phyloP scores from a whole-genome alignment of 2,888 invertebrate genomes.

The Amblyteles armatorius region DNA sequence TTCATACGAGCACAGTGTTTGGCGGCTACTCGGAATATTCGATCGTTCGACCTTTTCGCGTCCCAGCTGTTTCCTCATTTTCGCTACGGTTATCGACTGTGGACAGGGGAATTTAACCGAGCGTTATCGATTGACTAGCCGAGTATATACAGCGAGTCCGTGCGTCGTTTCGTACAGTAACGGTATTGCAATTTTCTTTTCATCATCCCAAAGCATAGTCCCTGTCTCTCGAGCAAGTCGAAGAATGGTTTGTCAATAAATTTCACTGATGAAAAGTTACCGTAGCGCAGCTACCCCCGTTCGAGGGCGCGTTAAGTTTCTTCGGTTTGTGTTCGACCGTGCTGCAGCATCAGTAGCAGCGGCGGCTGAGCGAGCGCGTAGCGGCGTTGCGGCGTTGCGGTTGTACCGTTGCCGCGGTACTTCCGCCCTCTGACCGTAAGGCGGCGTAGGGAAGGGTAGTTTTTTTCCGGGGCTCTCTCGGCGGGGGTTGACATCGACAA shows the following conservation, averaged over 20 bases:
- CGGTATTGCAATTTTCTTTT: constrained; percentile 18
- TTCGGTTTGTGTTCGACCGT: constrained; percentile 20
- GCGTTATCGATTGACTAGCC: constrained; percentile 79
- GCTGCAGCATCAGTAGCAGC: constrained; percentile 1
- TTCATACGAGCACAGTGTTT: not conserved
- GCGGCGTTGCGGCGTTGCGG: constrained; percentile 52
- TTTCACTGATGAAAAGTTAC: not conserved
- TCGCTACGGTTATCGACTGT: constrained; percentile 36
- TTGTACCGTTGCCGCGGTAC: constrained; percentile 73
- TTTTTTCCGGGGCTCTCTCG: constrained; percentile 58
- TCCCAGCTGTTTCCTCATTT: constrained; percentile 69
- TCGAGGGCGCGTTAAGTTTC: not conserved
- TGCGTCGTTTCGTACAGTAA: not conserved
- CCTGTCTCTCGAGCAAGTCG: not conserved
- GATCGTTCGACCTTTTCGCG: constrained; percentile 42
- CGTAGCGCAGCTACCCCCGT: not conserved
- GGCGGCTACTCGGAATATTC: constrained; percentile 11
- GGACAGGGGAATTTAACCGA: constrained; percentile 73
- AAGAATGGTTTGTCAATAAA: not conserved
- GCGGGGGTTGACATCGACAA: constrained; percentile 42
- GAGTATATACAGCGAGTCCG: constrained; percentile 59
- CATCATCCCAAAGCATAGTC: not conserved
- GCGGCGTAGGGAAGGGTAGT: constrained; percentile 71
- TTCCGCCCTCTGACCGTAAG: constrained; percentile 75
- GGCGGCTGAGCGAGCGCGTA: constrained; percentile 11